Base-by-base conservation (phyloP, 2,797 vertebrate genomes). In the Botia almorhae region DNA sequence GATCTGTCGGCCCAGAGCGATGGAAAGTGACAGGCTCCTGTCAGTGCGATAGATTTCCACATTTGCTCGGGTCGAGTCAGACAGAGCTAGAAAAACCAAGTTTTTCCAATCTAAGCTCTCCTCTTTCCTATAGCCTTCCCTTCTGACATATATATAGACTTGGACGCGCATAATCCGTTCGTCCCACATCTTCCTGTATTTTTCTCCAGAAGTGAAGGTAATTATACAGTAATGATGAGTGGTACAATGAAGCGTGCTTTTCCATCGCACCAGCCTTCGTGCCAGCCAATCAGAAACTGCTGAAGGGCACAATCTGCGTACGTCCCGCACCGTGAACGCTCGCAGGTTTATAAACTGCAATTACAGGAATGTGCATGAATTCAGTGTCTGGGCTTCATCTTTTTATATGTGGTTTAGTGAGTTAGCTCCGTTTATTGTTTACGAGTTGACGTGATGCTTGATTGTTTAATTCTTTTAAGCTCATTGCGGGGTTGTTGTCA, bases 1-100 rank as follows among this genome's bases (percentile, higher is more conserved):
- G 80, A 87, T 87, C 86, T 86, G 81, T 85, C 78, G 76, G 81
- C 78, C 84, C 55, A 3, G 63, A 87, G 85, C 86, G 50, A 87
- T 84, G 83, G 85, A 81, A 88, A 83, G 71, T 89, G 86, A 87
- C 86, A 88, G 86, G 78, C 83, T 82, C 82, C 87, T 87, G 87
- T 88, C 84, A 89, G 76, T 80, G 81, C 74, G 70, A 85, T 83
- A 80, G 81, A 83, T 86, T 85, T 86, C 76, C 77, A 82, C 81
- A 81, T 87, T 83, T 80, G 56, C 74, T 72, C 23, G 33, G 82
- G 80, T 85, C 48, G 78, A 82, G 61, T 81, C 76, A 69, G 76
- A 74, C 39, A 17, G 70, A 83, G 82, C 76, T 76, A 82, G 23
- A 68, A 64, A 79, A 43, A 61, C 29, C 69, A 48, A 39, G 23